phyloP scores from a whole-genome alignment of 2,797 vertebrate species.

The Vireo griseus region DNA sequence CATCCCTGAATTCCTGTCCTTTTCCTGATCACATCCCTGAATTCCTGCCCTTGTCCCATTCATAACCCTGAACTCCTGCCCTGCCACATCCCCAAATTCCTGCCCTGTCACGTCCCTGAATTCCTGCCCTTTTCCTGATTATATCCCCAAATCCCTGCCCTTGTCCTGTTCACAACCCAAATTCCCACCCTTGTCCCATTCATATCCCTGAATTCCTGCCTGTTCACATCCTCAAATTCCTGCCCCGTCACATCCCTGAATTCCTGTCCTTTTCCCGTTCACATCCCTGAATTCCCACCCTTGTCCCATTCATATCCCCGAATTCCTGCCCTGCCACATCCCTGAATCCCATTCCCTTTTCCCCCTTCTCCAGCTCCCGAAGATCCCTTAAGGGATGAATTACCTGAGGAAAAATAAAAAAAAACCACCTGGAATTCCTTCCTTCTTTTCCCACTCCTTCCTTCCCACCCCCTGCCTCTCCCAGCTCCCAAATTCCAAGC shows the following conservation, averaged over 20 bases:
- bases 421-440: background rate
- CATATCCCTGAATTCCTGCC: background rate
- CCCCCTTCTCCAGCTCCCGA: background rate
- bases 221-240: background rate
- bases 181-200: too few relatives aligned
- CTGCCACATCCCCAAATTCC: background rate
- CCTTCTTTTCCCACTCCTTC: background rate
- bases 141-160: background rate
- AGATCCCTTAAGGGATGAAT: background rate
- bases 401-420: background rate
- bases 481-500: background rate
- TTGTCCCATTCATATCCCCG: fast-evolving
- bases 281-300: background rate
- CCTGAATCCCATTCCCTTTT: background rate
- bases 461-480: background rate
- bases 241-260: too few relatives aligned
- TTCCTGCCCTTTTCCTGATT: background rate
- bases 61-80: too few relatives aligned
- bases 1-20: too few relatives aligned
- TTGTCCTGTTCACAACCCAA: background rate
- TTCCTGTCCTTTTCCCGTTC: too few relatives aligned
- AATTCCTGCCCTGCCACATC: background rate
- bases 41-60: too few relatives aligned
- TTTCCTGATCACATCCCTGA: too few relatives aligned
- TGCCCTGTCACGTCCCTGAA: background rate